Evolutionary conservation across 2,888 invertebrate genomes (phyloP), one percentile per base, ranked within the genome.

Genomic region (Orchesella flavescens): DNA sequence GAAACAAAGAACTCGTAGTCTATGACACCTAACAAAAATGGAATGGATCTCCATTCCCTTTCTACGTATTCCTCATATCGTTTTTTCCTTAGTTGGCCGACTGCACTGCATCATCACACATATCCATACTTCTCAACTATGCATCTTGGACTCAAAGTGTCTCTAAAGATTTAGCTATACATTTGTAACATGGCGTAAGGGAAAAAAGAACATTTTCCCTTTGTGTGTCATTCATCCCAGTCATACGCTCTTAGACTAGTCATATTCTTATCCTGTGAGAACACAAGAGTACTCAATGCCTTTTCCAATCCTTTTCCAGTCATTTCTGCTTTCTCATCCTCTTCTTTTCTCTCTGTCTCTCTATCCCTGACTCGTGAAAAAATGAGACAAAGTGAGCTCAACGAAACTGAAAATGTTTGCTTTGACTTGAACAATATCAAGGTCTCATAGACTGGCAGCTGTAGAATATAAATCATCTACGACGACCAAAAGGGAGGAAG

Each of bases 351-450:
- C 34, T 34, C 34, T 34, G 3, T 49, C 49, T n/a, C 49, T 57
- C 7, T 71, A 13, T 43, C 55, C 23, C 21, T 24, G 23, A 13
- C 12, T 13, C 1, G 53, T 7, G 57, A 57, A 46, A 68, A 46
- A 68, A 44, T 46, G 77, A 77, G 69, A 77, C 69, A 69, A 77
- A 77, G 49, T 69, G 61, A 69, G 77, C 69, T 69, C 24, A 59
- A 34, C 76, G 24, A 69, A 77, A 69, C 69, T 69, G 68, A 69
- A 77, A 77, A 69, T 69, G 77, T 77, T 77, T 75, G 44, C 75
- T 63, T 69, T 77, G 77, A 77, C 77, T 77, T 17, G 77, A 77
- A 77, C 77, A 77, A 77, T 77, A 77, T 77, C 77, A 77, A 77
- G 77, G 77, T 77, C 77, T 77, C 69, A 77, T 69, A 69, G 69